Evolutionary conservation across 1,140 invertebrate species (phyloP).

Genomic region (Tetragnatha versicolor): DNA sequence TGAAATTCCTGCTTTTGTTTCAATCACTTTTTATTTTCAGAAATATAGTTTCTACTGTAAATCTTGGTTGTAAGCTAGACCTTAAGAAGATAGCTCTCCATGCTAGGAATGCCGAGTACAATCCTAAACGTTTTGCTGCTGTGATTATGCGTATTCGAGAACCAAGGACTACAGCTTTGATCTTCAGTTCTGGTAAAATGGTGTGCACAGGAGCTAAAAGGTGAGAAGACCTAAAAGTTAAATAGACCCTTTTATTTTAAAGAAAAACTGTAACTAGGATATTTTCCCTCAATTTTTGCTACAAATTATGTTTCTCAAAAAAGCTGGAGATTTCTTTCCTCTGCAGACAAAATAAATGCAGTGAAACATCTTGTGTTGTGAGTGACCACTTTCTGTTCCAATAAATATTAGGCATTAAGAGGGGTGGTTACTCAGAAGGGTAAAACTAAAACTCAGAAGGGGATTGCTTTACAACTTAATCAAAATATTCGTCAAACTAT

Average conservation of each 20-base stretch:
- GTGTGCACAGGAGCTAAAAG: conserved; percentile 99
- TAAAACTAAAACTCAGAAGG: no score
- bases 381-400: no score
- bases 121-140: conserved; percentile 99
- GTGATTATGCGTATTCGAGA: conserved; percentile 99
- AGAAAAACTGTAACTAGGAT: not conserved
- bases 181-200: conserved; percentile 99
- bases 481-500: no score
- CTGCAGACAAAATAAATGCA: no score
- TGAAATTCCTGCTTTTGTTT: not conserved
- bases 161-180: conserved; percentile 96
- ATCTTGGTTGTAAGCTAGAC: conserved; percentile 94
- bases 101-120: conserved; percentile 99
- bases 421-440: no score
- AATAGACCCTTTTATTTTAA: no score
- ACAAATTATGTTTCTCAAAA: not conserved
- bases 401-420: no score
- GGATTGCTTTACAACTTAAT: no score
- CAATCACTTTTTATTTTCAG: conserved; percentile 67
- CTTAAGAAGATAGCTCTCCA: conserved; percentile 98
- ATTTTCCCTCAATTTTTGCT: not conserved
- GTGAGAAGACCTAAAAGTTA: no score
- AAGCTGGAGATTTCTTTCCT: no score
- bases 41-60: conserved; percentile 98
- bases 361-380: no score